A percentile compares a stretch with the other conserved stretches of the same genome.
Conservation (phyloP, 2,888 invertebrate species). For the Noctua comes region DNA sequence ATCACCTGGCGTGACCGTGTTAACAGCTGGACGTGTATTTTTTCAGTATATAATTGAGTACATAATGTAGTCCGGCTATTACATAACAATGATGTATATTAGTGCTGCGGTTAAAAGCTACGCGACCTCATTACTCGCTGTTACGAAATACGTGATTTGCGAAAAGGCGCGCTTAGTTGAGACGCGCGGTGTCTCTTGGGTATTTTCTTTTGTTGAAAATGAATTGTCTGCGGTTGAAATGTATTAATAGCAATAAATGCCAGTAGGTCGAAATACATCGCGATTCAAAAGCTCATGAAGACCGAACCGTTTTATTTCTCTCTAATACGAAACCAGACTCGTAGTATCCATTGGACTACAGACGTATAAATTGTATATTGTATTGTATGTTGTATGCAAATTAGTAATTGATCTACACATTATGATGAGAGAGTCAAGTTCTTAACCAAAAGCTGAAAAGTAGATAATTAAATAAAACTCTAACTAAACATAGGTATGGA, state of each 20-base stretch:
- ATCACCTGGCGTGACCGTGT: constrained; percentile 62
- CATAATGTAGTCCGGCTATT: constrained; percentile 62
- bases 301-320: not conserved
- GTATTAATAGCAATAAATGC: not conserved
- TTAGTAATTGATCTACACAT: not conserved
- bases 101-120: constrained; percentile 62
- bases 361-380: not conserved
- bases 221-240: not conserved
- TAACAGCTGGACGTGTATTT: constrained; percentile 38
- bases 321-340: not conserved
- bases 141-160: constrained; percentile 63
- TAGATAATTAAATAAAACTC: not conserved
- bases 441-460: not conserved
- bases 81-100: constrained; percentile 73
- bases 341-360: not conserved
- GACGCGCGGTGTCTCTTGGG: constrained; percentile 13
- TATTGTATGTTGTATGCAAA: not conserved
- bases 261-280: not conserved
- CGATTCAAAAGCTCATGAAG: not conserved
- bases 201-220: constrained; percentile 13
- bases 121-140: constrained; percentile 61
- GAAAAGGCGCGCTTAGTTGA: constrained; percentile 41
- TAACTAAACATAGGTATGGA: not conserved
- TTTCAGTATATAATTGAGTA: constrained; percentile 55
- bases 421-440: not conserved